These are phyloP conservation scores for Monopis laevigella DNA, from an alignment of 2,888 invertebrate species.

Conservation along the genomic window DNA sequence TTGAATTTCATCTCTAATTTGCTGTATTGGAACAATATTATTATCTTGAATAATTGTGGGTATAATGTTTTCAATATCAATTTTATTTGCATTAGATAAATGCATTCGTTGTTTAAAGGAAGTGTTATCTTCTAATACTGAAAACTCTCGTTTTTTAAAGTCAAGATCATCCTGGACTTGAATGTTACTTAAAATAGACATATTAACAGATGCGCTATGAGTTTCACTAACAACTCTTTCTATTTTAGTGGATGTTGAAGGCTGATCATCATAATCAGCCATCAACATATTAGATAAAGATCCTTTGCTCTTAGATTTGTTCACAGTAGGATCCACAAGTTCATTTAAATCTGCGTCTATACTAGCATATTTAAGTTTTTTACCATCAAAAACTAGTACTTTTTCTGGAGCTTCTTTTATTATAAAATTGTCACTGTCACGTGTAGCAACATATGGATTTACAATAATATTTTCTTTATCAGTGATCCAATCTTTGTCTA, in stretches of 20 bases:
- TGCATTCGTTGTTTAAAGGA: too few relatives aligned
- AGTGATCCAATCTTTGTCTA: conserved; percentile 31
- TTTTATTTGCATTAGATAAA: too few relatives aligned
- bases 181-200: background rate
- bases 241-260: background rate
- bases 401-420: conserved; percentile 35
- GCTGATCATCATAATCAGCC: background rate
- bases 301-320: conserved; percentile 18
- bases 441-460: conserved; percentile 40
- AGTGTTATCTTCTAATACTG: too few relatives aligned
- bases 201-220: background rate
- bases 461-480: conserved; percentile 53
- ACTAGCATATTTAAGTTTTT: conserved; percentile 23
- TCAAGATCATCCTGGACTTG: background rate
- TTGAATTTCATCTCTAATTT: too few relatives aligned
- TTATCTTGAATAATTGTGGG: too few relatives aligned
- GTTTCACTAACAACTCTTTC: background rate
- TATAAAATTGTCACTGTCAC: conserved; percentile 37
- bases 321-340: conserved; percentile 23
- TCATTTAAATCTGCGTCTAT: conserved; percentile 26
- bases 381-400: conserved; percentile 50
- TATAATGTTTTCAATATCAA: too few relatives aligned
- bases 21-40: too few relatives aligned
- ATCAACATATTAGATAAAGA: background rate
- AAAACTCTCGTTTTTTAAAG: too few relatives aligned